Conservation (phyloP, 2,113 vertebrate species). For the Cisticola juncidis region DNA sequence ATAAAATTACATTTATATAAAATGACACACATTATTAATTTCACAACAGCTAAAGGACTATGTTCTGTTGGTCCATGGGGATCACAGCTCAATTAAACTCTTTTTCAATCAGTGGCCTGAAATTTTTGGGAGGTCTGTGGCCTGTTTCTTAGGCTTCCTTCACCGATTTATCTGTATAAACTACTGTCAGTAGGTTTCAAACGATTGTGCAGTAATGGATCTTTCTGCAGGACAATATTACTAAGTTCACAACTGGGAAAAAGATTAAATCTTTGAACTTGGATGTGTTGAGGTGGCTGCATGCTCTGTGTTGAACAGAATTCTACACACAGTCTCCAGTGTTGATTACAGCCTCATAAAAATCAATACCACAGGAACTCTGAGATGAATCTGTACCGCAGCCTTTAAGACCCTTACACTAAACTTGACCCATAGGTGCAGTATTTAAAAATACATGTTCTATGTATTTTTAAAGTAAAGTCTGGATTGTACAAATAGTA, state of each 20-base stretch:
- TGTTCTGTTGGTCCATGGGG: not conserved
- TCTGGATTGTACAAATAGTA: not conserved
- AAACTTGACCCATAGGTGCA: not conserved
- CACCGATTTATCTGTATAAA: not conserved
- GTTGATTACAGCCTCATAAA: not conserved
- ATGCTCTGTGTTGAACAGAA: not conserved
- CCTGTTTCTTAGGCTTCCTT: not conserved
- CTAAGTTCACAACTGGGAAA: not conserved
- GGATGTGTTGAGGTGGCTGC: not conserved
- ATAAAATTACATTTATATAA: not conserved
- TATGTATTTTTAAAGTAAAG: not conserved
- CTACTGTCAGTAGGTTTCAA: not conserved
- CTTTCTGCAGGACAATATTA: not conserved
- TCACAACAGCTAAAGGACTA: not conserved
- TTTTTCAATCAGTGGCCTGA: not conserved
- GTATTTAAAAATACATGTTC: not conserved
- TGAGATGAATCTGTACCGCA: not conserved
- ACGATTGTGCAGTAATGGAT: rapidly evolving
- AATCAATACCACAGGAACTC: not conserved
- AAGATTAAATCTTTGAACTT: not conserved
- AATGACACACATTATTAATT: not conserved
- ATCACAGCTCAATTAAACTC: not conserved
- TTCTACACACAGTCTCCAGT: not conserved
- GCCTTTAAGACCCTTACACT: not conserved
- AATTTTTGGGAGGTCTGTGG: not conserved